Evolutionary conservation across 2,797 vertebrate species (phyloP), one percentile per base, ranked within the genome.

Genomic region (Epinephelus coioides): DNA sequence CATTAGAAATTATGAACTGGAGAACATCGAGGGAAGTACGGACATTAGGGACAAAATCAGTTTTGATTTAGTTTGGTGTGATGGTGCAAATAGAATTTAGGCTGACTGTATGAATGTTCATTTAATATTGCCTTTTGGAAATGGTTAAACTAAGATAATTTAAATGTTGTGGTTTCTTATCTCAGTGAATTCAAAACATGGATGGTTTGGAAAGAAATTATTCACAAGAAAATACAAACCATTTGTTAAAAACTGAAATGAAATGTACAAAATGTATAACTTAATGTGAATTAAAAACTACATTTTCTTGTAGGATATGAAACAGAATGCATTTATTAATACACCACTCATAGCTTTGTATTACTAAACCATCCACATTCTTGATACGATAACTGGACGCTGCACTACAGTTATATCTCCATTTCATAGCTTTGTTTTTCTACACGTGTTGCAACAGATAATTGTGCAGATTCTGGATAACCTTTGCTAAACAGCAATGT

Each of bases 401-500:
- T 49, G 76, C 74, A 71, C 65, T 50, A 65, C 27, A 11, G 40
- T 77, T 68, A 82, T 60, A 3, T 69, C 56, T 81, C 15, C 25
- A 47, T 85, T 86, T 64, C 64, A 67, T 38, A 2, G 21, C 27
- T 18, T 27, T 74, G 67, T 66, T 82, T 78, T 68, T 69, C 13
- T 79, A 79, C 88, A 85, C 62, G 65, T 87, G 77, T 85, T 82
- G 69, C 76, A 71, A 88, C 88, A 85, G 83, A 90, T 93, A 86
- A 91, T 78, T 81, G 85, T 76, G 76, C 89, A 86, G 81, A 80
- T 86, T 91, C 78, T 49, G 27, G 65, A 70, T 91, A 91, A 94
- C 92, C 92, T 94, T 91, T 94, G 83, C 86, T 88, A 92, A 94
- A 87, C 88, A 90, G 80, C 79, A 90, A 86, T 86, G 85, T 94